Conservation (phyloP, 2,888 invertebrate genomes). For the Serrognathus titanus region DNA sequence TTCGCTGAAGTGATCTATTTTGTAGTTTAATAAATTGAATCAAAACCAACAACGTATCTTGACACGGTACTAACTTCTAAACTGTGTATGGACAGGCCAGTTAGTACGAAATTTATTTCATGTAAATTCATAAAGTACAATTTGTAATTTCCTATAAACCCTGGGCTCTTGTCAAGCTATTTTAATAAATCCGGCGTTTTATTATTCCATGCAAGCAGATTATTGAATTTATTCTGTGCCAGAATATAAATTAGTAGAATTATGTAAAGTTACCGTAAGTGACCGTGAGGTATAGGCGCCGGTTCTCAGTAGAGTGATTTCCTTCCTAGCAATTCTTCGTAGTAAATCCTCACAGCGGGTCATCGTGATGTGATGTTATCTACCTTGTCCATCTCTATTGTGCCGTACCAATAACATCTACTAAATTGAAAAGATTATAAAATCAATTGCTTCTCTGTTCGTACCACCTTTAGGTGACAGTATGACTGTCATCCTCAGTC, state of each 20-base stretch:
- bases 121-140: conserved; percentile 1
- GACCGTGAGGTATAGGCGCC: conserved; percentile 21
- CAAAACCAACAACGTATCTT: too few relatives aligned
- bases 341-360: conserved; percentile 40
- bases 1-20: too few relatives aligned
- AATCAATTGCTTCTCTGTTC: conserved; percentile 46
- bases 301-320: conserved; percentile 27
- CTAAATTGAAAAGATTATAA: conserved; percentile 52
- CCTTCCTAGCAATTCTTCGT: conserved; percentile 23
- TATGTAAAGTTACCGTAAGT: conserved; percentile 15
- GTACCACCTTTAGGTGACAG: conserved; percentile 40
- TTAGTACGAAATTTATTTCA: neutral
- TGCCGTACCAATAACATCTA: conserved; percentile 51
- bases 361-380: conserved; percentile 41
- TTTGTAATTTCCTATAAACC: neutral
- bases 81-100: too few relatives aligned
- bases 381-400: conserved; percentile 49
- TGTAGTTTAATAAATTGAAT: too few relatives aligned
- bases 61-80: too few relatives aligned
- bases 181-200: neutral
- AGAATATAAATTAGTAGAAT: conserved; percentile 9
- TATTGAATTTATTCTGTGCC: conserved; percentile 15
- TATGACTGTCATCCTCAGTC: conserved; percentile 28
- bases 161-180: neutral
- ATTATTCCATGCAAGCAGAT: conserved; percentile 9